Percentiles rank a stretch among this genome's conserved stretches.
These are phyloP conservation scores for Andricus curvator DNA, from an alignment of 2,888 invertebrate genomes.

Conservation along the genomic window DNA sequence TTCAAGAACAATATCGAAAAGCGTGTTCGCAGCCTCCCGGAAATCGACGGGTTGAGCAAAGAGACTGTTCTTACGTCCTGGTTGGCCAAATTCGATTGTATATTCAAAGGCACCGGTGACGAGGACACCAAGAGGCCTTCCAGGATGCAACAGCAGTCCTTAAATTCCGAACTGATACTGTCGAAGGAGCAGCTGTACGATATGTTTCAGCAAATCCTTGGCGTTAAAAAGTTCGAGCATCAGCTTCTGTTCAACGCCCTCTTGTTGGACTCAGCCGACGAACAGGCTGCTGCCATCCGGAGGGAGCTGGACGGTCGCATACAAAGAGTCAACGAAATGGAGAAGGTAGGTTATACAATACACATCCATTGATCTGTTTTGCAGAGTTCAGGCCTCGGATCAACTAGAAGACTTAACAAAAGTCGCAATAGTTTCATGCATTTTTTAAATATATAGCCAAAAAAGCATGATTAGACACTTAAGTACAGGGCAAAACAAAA, in stretches of 20 bases:
- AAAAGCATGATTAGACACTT: no score
- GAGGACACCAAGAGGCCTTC: slow-evolving; percentile 93
- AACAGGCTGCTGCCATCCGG: slow-evolving; percentile 99
- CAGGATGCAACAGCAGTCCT: slow-evolving; percentile 91
- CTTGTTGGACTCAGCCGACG: slow-evolving; percentile 98
- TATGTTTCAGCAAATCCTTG: slow-evolving; percentile 99
- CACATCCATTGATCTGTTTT: no score
- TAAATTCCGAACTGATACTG: slow-evolving; percentile 95
- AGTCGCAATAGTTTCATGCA: no score
- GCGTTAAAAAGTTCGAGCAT: slow-evolving; percentile 99
- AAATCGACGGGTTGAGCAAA: slow-evolving; percentile 99
- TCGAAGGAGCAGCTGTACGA: slow-evolving; percentile 99
- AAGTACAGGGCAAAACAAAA: no score
- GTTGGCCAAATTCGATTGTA: slow-evolving; percentile 99
- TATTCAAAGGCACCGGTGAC: slow-evolving; percentile 94
- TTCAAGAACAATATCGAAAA: slow-evolving; percentile 99
- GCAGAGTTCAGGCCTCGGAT: no score
- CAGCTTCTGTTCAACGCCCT: slow-evolving; percentile 99
- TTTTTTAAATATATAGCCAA: background rate
- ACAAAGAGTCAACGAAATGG: slow-evolving; percentile 98
- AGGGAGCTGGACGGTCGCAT: slow-evolving; percentile 98
- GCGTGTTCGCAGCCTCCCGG: slow-evolving; percentile 97
- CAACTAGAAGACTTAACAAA: no score
- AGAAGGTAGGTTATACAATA: slow-evolving; percentile 89
- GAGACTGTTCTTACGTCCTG: slow-evolving; percentile 99